Evolutionary conservation across 2,113 vertebrate genomes (phyloP), one percentile per base, ranked within the genome.

Genomic region (Chaetorhynchus papuensis): DNA sequence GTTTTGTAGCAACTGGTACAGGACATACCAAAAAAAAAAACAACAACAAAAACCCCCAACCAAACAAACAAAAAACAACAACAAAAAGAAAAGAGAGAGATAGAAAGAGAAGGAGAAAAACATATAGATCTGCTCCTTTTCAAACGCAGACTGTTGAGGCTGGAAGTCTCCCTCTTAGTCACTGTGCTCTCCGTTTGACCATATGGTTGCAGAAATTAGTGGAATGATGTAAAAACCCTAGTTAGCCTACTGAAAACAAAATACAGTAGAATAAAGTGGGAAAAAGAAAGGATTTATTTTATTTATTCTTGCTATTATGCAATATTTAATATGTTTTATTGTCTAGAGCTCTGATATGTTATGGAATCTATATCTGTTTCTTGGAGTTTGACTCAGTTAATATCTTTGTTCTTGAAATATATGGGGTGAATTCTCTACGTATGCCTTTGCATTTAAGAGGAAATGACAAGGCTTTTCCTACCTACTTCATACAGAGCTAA

Each of bases 81-180:
- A 6, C 9, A 20, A 17, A 15, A 19, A 26, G 15, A 52, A 39
- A 23, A 33, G 27, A 19, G 11, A 59, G 2, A 21, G 3, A 1
- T 1, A 72, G 41, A 68, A 33, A 26, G 10, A 39, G 22, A 35
- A 37, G 17, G 23, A 90, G 59, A 52, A 89, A 93, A 88, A 35
- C 79, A 93, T 92, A 94, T 63, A 71, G 61, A 91, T 94, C 49
- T 93, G 16, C 30, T 95, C 21, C 39, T 95, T 97, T 96, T 83
- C 52, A 92, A 92, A 83, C 83, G 82, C 95, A 96, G 91, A 96
- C 86, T 97, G 93, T 96, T 97, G 94, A 95, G 75, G 57, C 90
- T 96, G 42, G 47, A 89, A 96, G 88, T 91, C 95, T 97, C 84
- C 71, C 91, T 76, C 86, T 97, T 97, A 97, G 91, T 97, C 95